A percentile compares a stretch with the other conserved stretches of the same genome.
Evolutionary conservation across 2,113 vertebrate species (phyloP).

Genomic region (Caranx ignobilis): DNA sequence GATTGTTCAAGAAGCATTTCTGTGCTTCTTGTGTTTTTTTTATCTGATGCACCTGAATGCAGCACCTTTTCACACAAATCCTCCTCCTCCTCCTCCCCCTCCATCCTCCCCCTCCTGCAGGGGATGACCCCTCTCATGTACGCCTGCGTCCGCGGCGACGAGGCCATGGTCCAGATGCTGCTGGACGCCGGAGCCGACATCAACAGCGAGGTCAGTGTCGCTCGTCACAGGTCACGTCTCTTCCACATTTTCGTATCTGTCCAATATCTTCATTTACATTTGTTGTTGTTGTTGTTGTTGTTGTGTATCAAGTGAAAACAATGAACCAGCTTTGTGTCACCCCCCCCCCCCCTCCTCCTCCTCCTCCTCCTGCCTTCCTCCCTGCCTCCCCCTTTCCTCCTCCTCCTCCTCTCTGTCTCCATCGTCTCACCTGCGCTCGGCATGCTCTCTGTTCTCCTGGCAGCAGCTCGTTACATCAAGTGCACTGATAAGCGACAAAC

Average conservation of each 20-base stretch:
- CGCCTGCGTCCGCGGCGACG: conserved; percentile 85
- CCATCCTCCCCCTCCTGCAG: conserved; percentile 58
- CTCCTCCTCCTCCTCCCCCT: neutral
- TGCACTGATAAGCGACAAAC: conserved; percentile 51
- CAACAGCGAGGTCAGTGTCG: conserved; percentile 85
- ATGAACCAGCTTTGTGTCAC: conserved; percentile 48
- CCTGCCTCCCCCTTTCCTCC: neutral
- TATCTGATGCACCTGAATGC: no score
- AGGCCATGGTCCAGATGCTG: conserved; percentile 89
- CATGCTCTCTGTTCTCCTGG: conserved; percentile 56
- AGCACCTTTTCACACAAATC: neutral
- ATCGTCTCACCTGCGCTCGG: conserved; percentile 55
- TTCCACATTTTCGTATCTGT: conserved; percentile 40
- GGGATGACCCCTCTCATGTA: conserved; percentile 89
- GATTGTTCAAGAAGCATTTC: no score
- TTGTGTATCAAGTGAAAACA: conserved; percentile 47
- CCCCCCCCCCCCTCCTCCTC: neutral
- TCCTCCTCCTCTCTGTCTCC: conserved; percentile 3
- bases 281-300: conserved; percentile 50
- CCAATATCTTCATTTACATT: conserved; percentile 39
- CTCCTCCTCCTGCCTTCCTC: no score
- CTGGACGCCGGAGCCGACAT: conserved; percentile 87
- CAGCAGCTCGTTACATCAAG: conserved; percentile 63
- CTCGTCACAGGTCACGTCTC: neutral
- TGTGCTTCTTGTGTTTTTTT: no score